Percentiles rank a stretch among this genome's conserved stretches.
Evolutionary conservation across 1,140 invertebrate species (phyloP).

Genomic region (Megalonaias nervosa): DNA sequence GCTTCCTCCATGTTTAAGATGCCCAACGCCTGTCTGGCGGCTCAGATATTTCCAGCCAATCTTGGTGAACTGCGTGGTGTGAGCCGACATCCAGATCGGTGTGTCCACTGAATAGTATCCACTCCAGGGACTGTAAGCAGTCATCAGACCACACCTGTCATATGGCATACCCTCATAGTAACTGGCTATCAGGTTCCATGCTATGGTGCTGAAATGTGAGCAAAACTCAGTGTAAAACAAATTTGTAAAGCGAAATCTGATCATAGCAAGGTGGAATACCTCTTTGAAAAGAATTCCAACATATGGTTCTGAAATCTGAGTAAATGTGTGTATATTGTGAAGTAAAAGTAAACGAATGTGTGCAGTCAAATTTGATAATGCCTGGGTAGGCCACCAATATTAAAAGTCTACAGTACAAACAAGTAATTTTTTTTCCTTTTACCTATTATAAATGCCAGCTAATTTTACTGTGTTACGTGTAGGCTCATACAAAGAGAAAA

Average conservation of each 20-base stretch:
- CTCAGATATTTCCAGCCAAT: constrained; percentile 67
- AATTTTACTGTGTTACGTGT: too few species aligned
- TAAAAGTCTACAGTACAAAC: too few species aligned
- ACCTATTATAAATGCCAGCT: too few species aligned
- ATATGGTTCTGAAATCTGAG: not conserved
- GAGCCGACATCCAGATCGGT: constrained; percentile 69
- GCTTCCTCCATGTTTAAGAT: constrained; percentile 64
- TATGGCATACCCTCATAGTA: constrained; percentile 65
- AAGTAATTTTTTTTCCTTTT: too few species aligned
- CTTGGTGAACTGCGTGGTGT: constrained; percentile 69
- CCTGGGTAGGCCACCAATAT: too few species aligned
- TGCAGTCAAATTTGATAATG: too few species aligned
- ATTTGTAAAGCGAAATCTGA: not conserved
- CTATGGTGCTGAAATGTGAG: constrained; percentile 59
- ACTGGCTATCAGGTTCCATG: constrained; percentile 69
- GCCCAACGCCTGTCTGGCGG: constrained; percentile 64
- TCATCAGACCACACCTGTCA: constrained; percentile 68
- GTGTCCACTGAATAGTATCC: constrained; percentile 64
- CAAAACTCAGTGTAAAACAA: too few species aligned
- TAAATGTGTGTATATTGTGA: not conserved
- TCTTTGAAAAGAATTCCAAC: not conserved
- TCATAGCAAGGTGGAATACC: not conserved
- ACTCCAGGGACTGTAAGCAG: constrained; percentile 68
- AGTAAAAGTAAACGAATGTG: not conserved
- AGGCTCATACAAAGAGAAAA: too few species aligned